A percentile compares a stretch with the other conserved stretches of the same genome.
Conservation (phyloP, 2,797 vertebrate species). For the Crypturellus tataupa region DNA sequence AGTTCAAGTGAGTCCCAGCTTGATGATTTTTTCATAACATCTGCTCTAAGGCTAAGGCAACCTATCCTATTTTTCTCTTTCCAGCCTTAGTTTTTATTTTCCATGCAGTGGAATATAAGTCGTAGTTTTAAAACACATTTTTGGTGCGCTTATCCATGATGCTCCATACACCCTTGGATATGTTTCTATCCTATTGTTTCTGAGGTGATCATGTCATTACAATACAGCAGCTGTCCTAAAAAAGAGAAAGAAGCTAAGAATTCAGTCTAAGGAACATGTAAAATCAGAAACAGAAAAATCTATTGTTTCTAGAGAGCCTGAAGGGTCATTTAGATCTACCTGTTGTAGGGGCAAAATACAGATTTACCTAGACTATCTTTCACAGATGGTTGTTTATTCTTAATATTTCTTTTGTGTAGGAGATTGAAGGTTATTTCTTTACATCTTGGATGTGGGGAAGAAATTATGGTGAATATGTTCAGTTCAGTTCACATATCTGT, state of each 20-base stretch:
- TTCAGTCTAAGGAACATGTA: background rate
- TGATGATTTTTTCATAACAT: constrained; percentile 14
- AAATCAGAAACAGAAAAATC: background rate
- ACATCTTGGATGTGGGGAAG: too few species aligned
- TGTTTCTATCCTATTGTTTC: background rate
- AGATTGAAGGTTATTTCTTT: background rate
- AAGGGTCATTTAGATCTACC: background rate
- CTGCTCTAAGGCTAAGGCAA: constrained; percentile 15
- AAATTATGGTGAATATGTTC: background rate
- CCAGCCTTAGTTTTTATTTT: background rate
- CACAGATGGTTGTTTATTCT: background rate
- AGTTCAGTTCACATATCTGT: background rate
- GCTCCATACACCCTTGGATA: background rate
- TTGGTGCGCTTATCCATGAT: background rate
- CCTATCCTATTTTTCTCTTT: background rate
- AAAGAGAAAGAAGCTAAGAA: background rate
- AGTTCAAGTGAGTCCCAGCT: constrained; percentile 44
- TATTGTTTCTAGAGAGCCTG: background rate
- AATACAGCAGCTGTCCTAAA: background rate
- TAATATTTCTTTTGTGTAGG: background rate
- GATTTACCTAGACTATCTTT: too few species aligned
- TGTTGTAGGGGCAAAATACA: background rate
- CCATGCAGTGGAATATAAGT: background rate
- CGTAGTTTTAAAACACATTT: too few species aligned
- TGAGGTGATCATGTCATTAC: background rate